Evolutionary conservation across 2,888 invertebrate species (phyloP), one percentile per base, ranked within the genome.

Genomic region (Lysandra coridon): DNA sequence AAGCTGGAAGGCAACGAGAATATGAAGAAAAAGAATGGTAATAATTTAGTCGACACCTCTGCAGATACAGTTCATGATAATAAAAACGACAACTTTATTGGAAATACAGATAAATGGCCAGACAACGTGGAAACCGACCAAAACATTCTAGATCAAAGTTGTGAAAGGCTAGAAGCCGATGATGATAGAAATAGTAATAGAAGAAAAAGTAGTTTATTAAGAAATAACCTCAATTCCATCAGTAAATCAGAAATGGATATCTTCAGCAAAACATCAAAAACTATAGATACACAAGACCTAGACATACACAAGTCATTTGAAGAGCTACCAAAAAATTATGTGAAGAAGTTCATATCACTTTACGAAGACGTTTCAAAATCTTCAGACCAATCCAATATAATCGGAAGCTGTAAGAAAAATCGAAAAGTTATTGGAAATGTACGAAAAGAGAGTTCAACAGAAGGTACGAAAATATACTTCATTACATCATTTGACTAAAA

Each of bases 211-310:
- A 17, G n/a, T 60, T 62, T 74, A 10, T 17, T 10, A 79, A 83
- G 83, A 44, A 82, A 79, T 64, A 85, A 85, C n/a, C 86, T 88
- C 5, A 91, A 88, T 84, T 90, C 90, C 14, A 89, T 91, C n/a
- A 94, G 94, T 82, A 94, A 90, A 85, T 94, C 94, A 37, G 94
- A 94, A 87, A 93, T 92, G 93, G 94, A 94, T 80, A 92, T 94
- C 83, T 94, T 94, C 79, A 93, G 87, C 80, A 94, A 92, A 87
- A 82, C 86, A n/a, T 83, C 87, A 78, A 84, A 82, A 78, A 86
- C 86, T 79, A 78, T 83, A 62, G 87, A 89, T 53, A 88, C 89
- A 77, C 23, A 23, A 23, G 87, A 89, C 79, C 85, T 92, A 75
- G 91, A 93, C 78, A 92, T 91, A 86, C 88, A 93, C 82, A 93